phyloP scores from a whole-genome alignment of 1,140 invertebrate genomes.

The Melitaea cinxia region DNA sequence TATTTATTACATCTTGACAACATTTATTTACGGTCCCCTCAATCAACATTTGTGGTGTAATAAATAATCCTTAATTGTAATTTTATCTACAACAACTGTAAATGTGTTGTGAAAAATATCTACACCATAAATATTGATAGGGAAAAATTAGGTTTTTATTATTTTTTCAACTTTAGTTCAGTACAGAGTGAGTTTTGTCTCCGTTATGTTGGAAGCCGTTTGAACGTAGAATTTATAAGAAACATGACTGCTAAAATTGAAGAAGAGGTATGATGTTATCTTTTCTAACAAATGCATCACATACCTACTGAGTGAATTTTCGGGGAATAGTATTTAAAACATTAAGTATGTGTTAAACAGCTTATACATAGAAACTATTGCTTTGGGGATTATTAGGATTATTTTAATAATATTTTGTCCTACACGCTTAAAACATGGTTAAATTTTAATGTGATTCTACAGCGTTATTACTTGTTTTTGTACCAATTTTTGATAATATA shows the following conservation, averaged over 20 bases:
- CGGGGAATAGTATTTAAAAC: not conserved
- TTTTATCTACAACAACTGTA: not conserved
- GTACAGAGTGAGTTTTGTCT: not conserved
- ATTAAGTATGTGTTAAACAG: too few relatives aligned
- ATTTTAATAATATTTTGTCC: too few relatives aligned
- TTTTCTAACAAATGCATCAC: not conserved
- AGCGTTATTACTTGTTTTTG: not conserved
- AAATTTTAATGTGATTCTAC: too few relatives aligned
- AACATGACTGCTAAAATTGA: constrained; percentile 24
- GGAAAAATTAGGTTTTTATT: not conserved
- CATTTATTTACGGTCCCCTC: too few relatives aligned
- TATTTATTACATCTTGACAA: too few relatives aligned
- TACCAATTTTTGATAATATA: not conserved
- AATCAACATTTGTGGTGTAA: too few relatives aligned
- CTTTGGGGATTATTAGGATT: too few relatives aligned
- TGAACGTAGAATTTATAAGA: not conserved
- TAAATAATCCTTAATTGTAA: not conserved
- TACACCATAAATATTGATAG: constrained; percentile 1
- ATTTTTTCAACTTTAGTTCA: not conserved
- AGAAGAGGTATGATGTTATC: constrained; percentile 13
- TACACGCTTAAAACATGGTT: too few relatives aligned
- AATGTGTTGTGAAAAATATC: not conserved
- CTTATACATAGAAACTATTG: too few relatives aligned
- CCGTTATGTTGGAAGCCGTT: not conserved
- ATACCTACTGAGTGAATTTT: not conserved